A percentile compares a stretch with the other conserved stretches of the same genome.
phyloP scores from a whole-genome alignment of 2,797 vertebrate species.

The Tragopan temminckii region DNA sequence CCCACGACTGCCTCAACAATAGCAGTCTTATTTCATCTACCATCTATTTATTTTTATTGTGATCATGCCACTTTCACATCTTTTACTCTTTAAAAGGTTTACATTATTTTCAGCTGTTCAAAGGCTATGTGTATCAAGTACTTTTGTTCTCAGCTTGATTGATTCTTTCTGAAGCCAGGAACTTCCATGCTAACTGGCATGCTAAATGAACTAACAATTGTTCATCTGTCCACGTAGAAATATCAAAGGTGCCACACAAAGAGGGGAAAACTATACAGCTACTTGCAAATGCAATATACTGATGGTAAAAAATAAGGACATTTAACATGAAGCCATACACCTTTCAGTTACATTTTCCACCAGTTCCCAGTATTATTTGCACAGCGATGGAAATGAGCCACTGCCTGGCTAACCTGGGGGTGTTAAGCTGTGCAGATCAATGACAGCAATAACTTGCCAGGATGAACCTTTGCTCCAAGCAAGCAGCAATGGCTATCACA shows the following conservation, averaged over 20 bases:
- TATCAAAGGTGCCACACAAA: neutral
- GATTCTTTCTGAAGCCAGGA: neutral
- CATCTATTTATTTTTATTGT: neutral
- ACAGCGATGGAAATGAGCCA: neutral
- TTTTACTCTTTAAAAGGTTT: neutral
- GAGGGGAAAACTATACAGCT: neutral
- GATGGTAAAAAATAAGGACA: neutral
- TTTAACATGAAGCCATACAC: neutral
- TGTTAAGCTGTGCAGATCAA: slow-evolving; percentile 44
- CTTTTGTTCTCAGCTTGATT: neutral
- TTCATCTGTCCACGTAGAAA: neutral
- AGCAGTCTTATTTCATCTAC: neutral
- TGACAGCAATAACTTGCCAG: slow-evolving; percentile 7
- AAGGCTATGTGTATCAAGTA: neutral
- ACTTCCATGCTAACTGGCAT: neutral
- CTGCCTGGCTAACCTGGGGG: slow-evolving; percentile 10
- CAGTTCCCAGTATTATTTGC: neutral
- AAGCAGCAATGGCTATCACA: slow-evolving; percentile 32
- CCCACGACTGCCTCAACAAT: neutral
- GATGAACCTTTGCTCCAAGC: slow-evolving; percentile 61
- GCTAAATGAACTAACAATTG: neutral
- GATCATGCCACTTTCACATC: neutral
- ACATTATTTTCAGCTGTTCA: neutral
- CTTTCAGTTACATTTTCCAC: neutral
- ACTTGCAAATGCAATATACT: neutral